These are phyloP conservation scores for Umimayanthus kanabou DNA, from an alignment of 92 coral and sea anemone genomes.

Conservation along the genomic window DNA sequence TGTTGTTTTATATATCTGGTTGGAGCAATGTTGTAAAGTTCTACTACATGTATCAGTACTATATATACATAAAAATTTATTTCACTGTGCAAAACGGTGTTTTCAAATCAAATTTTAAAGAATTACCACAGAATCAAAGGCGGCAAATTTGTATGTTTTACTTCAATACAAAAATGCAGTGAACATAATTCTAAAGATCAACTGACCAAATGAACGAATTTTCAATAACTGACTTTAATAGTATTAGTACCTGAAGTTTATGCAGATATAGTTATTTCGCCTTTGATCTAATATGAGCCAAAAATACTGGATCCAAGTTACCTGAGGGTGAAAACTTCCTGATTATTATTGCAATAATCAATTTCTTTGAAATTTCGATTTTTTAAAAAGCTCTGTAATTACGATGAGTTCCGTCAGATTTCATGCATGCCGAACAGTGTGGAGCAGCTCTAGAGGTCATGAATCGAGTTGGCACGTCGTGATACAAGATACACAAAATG, in stretches of 20 bases:
- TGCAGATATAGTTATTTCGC: not conserved
- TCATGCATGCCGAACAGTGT: not conserved
- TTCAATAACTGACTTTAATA: not conserved
- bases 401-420: slow-evolving; percentile 7
- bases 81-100: not conserved
- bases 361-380: not conserved
- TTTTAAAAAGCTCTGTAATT: not conserved
- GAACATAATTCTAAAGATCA: not conserved
- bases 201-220: not conserved
- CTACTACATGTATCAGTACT: not conserved
- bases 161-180: not conserved
- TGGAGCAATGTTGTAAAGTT: not conserved
- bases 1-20: not conserved
- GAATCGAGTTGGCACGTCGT: not conserved
- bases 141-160: not conserved
- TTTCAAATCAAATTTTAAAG: too few relatives aligned
- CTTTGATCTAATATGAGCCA: not conserved
- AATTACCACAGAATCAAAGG: not conserved
- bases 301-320: not conserved
- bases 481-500: not conserved
- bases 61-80: not conserved
- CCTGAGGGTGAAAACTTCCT: not conserved
- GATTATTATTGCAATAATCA: not conserved
- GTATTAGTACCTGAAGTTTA: too few relatives aligned
- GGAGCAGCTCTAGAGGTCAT: not conserved